Evolutionary conservation across 2,888 invertebrate genomes (phyloP).

Genomic region (Eristalis intricaria): DNA sequence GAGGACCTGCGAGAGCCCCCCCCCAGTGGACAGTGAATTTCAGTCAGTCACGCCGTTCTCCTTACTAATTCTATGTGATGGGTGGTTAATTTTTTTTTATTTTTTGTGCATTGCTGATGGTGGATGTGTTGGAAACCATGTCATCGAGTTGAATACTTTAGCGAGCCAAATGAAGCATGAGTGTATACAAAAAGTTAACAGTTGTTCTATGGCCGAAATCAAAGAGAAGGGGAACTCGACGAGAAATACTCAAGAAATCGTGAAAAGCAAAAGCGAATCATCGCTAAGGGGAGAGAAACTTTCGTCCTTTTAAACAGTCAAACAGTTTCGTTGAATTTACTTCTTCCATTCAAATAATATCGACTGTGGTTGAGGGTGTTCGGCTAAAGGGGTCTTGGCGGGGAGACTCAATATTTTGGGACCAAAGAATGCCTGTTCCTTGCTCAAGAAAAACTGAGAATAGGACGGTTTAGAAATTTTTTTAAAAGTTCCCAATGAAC

Average conservation of each 20-base stretch:
- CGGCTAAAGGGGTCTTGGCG: not conserved
- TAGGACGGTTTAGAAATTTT: no score
- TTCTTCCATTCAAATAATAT: constrained; percentile 33
- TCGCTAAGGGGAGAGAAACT: constrained; percentile 26
- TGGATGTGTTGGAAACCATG: constrained; percentile 36
- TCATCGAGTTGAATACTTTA: constrained; percentile 36
- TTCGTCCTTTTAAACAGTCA: constrained; percentile 35
- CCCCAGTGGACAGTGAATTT: constrained; percentile 45
- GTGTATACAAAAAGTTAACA: constrained; percentile 37
- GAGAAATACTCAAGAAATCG: constrained; percentile 10
- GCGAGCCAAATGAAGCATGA: constrained; percentile 54
- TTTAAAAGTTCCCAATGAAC: no score
- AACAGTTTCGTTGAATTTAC: constrained; percentile 31
- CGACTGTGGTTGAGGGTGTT: not conserved
- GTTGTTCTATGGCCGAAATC: constrained; percentile 35
- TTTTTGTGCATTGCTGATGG: not conserved
- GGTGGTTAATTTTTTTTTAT: not conserved
- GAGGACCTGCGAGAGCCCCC: constrained; percentile 1
- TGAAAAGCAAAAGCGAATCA: constrained; percentile 57
- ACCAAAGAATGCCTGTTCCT: constrained; percentile 12
- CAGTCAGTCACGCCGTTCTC: constrained; percentile 18
- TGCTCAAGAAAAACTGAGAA: constrained; percentile 9
- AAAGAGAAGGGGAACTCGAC: not conserved
- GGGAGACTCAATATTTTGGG: not conserved
- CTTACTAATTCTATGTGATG: constrained; percentile 26